Evolutionary conservation across 2,888 invertebrate species (phyloP).

Genomic region (Caenorhabditis becei): DNA sequence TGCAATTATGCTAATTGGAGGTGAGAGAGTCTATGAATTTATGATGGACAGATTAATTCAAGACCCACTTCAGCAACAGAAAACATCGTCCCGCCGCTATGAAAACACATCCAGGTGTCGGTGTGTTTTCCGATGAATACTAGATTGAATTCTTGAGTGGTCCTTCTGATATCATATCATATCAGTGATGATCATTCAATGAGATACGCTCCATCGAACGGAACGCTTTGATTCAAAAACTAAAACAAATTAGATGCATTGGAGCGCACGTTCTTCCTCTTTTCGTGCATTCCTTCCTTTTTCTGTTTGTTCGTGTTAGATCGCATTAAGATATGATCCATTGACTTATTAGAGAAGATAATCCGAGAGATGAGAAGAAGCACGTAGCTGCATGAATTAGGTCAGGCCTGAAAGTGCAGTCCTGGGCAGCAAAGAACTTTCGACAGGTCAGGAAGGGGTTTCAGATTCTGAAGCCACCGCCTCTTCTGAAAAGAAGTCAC

Average conservation of each 20-base stretch:
- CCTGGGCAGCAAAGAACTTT: neutral
- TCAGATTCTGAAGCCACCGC: too few species aligned
- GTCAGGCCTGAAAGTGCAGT: constrained; percentile 4
- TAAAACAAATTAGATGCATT: neutral
- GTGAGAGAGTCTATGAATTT: constrained; percentile 14
- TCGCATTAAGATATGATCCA: constrained; percentile 23
- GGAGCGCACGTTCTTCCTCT: neutral
- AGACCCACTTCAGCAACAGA: neutral
- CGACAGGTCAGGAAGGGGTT: too few species aligned
- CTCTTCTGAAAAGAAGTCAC: too few species aligned
- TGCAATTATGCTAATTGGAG: constrained; percentile 34
- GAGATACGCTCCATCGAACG: too few species aligned
- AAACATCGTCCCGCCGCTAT: too few species aligned
- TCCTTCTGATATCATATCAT: neutral
- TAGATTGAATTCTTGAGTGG: neutral
- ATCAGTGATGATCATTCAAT: constrained; percentile 1
- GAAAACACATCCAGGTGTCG: too few species aligned
- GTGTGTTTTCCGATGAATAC: neutral
- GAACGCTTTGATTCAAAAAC: neutral
- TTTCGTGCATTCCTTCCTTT: neutral
- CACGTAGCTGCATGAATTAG: constrained; percentile 38
- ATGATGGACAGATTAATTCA: constrained; percentile 5
- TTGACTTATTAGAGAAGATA: constrained; percentile 22
- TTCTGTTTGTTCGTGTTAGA: neutral
- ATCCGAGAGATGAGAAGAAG: neutral